A percentile compares a stretch with the other conserved stretches of the same genome.
These are phyloP conservation scores for Dryoscopus gambensis DNA, from an alignment of 2,113 vertebrate species.

Conservation along the genomic window DNA sequence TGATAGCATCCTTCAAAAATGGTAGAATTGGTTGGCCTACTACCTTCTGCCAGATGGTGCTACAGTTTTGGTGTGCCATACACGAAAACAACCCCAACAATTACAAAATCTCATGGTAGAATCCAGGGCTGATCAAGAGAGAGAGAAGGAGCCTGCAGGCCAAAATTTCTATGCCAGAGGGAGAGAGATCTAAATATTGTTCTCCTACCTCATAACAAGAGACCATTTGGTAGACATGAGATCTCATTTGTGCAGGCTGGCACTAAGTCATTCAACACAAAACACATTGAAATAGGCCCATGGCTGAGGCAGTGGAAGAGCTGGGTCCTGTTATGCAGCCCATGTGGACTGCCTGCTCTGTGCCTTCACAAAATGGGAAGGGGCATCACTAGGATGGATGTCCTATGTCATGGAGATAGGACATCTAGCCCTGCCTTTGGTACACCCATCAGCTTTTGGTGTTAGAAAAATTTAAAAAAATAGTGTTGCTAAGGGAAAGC, in stretches of 20 bases:
- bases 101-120: background rate
- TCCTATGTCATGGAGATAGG: fast-evolving
- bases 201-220: background rate
- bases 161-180: background rate
- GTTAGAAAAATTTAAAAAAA: background rate
- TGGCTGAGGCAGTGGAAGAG: background rate
- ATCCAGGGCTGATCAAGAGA: background rate
- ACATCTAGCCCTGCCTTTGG: background rate
- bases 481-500: background rate
- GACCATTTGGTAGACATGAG: background rate
- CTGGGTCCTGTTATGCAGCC: background rate
- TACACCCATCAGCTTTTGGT: background rate
- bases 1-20: background rate
- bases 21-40: background rate
- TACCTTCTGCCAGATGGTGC: background rate
- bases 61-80: background rate
- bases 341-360: background rate
- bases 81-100: background rate
- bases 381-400: background rate
- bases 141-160: background rate
- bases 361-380: background rate
- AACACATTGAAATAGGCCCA: background rate
- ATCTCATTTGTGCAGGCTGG: background rate
- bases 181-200: background rate
- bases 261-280: background rate